Conservation (phyloP, 2,888 invertebrate genomes). For the Bombyx huttoni region DNA sequence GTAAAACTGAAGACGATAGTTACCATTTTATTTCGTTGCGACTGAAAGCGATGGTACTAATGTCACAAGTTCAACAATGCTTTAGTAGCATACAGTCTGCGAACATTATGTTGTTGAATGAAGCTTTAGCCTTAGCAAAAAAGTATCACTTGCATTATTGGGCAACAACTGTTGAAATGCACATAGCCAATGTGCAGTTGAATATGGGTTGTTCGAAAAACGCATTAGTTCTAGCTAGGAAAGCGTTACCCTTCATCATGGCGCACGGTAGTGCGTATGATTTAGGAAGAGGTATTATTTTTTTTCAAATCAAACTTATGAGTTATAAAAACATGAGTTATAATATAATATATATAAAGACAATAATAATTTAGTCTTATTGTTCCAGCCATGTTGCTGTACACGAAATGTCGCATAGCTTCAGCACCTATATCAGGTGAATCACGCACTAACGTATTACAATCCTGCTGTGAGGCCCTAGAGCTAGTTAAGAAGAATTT, state of each 20-base stretch:
- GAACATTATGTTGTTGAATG: constrained; percentile 74
- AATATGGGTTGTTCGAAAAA: constrained; percentile 83
- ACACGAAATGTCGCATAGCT: constrained; percentile 84
- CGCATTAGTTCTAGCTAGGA: constrained; percentile 79
- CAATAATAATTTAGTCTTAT: background rate
- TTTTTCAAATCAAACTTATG: background rate
- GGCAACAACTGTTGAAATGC: constrained; percentile 80
- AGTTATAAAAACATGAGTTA: no score
- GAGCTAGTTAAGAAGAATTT: constrained; percentile 79
- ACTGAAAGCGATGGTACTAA: constrained; percentile 78
- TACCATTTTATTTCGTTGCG: constrained; percentile 68
- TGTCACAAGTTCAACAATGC: constrained; percentile 76
- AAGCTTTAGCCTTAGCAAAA: constrained; percentile 81
- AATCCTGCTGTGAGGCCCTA: constrained; percentile 74
- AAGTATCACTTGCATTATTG: constrained; percentile 85
- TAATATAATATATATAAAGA: no score
- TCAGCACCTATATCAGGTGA: constrained; percentile 65
- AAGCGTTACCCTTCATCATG: constrained; percentile 79
- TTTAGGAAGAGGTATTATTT: constrained; percentile 75
- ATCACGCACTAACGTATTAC: constrained; percentile 61
- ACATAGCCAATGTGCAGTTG: constrained; percentile 84
- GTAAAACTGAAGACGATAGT: constrained; percentile 63
- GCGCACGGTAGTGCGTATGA: constrained; percentile 88
- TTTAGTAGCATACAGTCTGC: constrained; percentile 68
- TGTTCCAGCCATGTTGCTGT: constrained; percentile 73